Evolutionary conservation across 2,888 invertebrate species (phyloP).

Genomic region (Psylliodes chrysocephalus): DNA sequence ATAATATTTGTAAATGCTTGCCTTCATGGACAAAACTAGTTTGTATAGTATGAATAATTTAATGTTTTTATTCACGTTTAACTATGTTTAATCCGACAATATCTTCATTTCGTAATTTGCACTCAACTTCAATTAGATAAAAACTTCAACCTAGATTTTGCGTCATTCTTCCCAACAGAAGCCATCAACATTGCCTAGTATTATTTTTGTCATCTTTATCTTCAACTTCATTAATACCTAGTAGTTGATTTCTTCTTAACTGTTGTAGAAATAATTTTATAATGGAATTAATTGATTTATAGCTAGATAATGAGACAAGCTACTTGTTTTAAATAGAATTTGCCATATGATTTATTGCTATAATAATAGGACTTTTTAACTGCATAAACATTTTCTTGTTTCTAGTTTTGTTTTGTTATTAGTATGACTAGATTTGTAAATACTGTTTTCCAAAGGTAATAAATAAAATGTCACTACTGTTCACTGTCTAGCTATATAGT

Average conservation of each 20-base stretch:
- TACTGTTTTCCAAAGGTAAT: no score
- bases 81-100: background rate
- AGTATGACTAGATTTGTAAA: no score
- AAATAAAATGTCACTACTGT: no score
- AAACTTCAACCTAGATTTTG: background rate
- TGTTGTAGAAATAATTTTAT: background rate
- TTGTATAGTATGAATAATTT: slow-evolving; percentile 19
- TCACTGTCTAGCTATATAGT: no score
- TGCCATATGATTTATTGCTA: background rate
- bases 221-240: background rate
- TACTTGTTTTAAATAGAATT: background rate
- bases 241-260: background rate
- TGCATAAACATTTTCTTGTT: no score
- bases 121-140: background rate
- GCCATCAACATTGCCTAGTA: background rate
- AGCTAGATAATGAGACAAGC: background rate
- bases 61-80: background rate
- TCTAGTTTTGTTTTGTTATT: no score
- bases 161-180: background rate
- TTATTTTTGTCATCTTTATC: background rate
- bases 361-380: background rate
- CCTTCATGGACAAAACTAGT: slow-evolving; percentile 22
- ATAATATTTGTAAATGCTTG: slow-evolving; percentile 34
- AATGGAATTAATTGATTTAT: background rate
- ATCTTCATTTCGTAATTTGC: slow-evolving; percentile 10